These are phyloP conservation scores for Liodrosophila aerea DNA, from an alignment of 2,888 invertebrate species.

Conservation along the genomic window DNA sequence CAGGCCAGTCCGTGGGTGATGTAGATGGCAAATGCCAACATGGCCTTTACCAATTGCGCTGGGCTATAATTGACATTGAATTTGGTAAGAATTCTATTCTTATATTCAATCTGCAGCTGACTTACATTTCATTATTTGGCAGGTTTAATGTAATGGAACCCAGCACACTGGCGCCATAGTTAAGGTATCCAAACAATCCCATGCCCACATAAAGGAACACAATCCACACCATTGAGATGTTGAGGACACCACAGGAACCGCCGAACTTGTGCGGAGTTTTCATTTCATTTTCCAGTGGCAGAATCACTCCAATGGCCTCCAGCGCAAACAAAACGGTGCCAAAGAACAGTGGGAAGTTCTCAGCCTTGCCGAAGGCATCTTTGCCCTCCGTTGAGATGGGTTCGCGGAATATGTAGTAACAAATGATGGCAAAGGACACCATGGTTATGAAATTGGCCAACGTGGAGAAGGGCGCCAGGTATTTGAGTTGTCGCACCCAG, in stretches of 20 bases:
- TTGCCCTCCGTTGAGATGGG: conserved; percentile 86
- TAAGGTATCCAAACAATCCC: conserved; percentile 95
- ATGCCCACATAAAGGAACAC: conserved; percentile 92
- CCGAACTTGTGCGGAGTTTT: conserved; percentile 91
- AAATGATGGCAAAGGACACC: conserved; percentile 91
- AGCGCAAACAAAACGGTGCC: conserved; percentile 98
- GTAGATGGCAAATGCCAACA: conserved; percentile 91
- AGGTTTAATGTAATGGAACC: conserved; percentile 95
- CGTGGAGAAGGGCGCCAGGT: conserved; percentile 94
- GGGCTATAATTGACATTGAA: conserved; percentile 83
- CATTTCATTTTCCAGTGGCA: conserved; percentile 95
- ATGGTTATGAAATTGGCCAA: conserved; percentile 93
- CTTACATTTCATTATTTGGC: conserved; percentile 87
- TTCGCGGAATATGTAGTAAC: conserved; percentile 92
- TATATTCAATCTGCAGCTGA: conserved; percentile 47
- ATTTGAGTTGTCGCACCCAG: conserved; percentile 90
- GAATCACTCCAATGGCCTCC: conserved; percentile 96
- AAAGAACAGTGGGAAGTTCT: conserved; percentile 94
- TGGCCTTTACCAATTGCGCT: conserved; percentile 88
- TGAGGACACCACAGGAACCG: conserved; percentile 91
- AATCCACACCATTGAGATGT: conserved; percentile 91
- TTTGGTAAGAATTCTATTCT: not conserved
- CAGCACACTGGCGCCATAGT: conserved; percentile 88
- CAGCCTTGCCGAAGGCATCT: conserved; percentile 85
- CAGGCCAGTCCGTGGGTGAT: conserved; percentile 96